phyloP scores from a whole-genome alignment of 1,140 invertebrate genomes.

The Mercenaria mercenaria region DNA sequence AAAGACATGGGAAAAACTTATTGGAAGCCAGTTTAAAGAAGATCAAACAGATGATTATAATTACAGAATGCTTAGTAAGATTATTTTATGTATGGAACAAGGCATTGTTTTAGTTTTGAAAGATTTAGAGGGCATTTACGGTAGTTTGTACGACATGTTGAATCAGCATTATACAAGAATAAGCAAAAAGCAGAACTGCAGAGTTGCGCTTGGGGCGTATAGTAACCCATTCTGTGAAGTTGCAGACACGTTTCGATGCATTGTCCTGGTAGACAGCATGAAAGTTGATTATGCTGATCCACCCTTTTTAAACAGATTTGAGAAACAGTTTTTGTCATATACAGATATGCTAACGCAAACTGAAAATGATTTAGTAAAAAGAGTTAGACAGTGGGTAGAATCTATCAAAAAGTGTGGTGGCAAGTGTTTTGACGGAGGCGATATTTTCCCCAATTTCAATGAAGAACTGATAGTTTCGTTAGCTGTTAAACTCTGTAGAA shows the following conservation, averaged over 20 bases:
- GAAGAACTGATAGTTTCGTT: too few relatives aligned
- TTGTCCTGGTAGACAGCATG: constrained; percentile 76
- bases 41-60: constrained; percentile 78
- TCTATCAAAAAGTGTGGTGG: too few relatives aligned
- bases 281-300: constrained; percentile 76
- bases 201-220: constrained; percentile 78
- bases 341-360: too few relatives aligned
- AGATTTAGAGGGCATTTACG: constrained; percentile 79
- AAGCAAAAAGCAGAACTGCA: constrained; percentile 77
- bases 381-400: too few relatives aligned
- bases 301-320: constrained; percentile 81
- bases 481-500: too few relatives aligned
- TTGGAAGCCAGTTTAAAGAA: constrained; percentile 79
- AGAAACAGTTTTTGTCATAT: constrained; percentile 75
- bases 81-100: constrained; percentile 81
- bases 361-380: too few relatives aligned
- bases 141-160: constrained; percentile 80
- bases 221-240: constrained; percentile 81
- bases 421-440: too few relatives aligned
- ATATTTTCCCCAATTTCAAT: too few relatives aligned
- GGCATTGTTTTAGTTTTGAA: constrained; percentile 77
- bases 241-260: constrained; percentile 76
- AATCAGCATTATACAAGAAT: constrained; percentile 81
- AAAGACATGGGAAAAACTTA: constrained; percentile 65
- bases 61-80: constrained; percentile 78